phyloP scores from a whole-genome alignment of 1,140 invertebrate species.

The Drosophila sp. region DNA sequence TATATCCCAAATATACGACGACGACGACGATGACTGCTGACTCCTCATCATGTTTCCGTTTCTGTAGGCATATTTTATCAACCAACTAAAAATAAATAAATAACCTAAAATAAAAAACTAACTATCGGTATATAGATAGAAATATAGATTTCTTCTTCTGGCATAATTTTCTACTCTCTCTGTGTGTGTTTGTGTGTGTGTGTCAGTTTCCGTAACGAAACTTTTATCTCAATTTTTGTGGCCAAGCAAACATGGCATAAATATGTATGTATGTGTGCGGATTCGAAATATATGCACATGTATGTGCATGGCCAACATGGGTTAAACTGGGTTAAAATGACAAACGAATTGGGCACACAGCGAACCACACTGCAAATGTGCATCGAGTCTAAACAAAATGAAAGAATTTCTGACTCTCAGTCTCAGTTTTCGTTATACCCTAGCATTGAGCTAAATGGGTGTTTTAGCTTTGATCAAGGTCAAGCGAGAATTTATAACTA shows the following conservation, averaged over 20 bases:
- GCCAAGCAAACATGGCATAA: conserved; percentile 17
- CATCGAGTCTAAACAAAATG: conserved; percentile 49
- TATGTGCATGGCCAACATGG: conserved; percentile 47
- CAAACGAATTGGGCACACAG: conserved; percentile 59
- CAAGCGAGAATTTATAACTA: too few relatives aligned
- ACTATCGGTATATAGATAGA: conserved; percentile 42
- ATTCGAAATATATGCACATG: conserved; percentile 19
- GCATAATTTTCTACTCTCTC: conserved; percentile 57
- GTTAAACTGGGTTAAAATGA: conserved; percentile 76
- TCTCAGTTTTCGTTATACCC: conserved; percentile 27
- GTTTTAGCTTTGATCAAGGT: too few relatives aligned
- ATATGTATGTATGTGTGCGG: not conserved
- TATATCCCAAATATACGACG: not conserved
- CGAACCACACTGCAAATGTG: conserved; percentile 37
- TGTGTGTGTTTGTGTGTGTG: conserved; percentile 6
- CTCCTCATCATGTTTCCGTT: conserved; percentile 45
- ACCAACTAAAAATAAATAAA: conserved; percentile 54
- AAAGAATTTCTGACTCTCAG: conserved; percentile 3
- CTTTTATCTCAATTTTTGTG: conserved; percentile 57
- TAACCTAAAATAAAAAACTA: not conserved
- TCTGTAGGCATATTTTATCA: conserved; percentile 45
- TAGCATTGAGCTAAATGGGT: too few relatives aligned
- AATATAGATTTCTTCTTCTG: conserved; percentile 5
- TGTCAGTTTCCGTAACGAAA: conserved; percentile 42
- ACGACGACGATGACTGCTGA: not conserved